These are phyloP conservation scores for Drosophila robusta DNA, from an alignment of 2,888 invertebrate genomes.

Conservation along the genomic window DNA sequence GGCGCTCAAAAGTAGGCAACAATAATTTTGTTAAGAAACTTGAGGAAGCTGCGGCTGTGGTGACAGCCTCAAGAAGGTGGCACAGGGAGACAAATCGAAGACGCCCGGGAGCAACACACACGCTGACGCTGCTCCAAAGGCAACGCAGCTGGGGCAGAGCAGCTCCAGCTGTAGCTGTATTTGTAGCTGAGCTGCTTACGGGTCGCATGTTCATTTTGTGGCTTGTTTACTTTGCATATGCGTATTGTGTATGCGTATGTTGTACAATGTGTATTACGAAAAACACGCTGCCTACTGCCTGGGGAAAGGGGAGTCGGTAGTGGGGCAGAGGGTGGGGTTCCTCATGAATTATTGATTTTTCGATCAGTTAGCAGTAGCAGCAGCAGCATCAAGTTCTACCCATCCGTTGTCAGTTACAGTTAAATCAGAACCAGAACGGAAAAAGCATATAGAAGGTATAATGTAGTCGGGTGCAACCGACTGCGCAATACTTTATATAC, in stretches of 20 bases:
- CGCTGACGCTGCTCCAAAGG: neutral
- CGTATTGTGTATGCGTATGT: constrained; percentile 59
- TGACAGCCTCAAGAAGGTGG: constrained; percentile 20
- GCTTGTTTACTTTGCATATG: constrained; percentile 75
- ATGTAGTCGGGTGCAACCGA: neutral
- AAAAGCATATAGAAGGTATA: neutral
- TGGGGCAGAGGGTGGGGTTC: constrained; percentile 7
- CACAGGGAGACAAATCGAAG: constrained; percentile 66
- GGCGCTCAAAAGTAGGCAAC: constrained; percentile 65
- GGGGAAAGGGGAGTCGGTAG: neutral
- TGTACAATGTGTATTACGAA: constrained; percentile 40
- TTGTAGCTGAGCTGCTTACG: constrained; percentile 40
- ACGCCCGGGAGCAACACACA: constrained; percentile 25
- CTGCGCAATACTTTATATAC: neutral
- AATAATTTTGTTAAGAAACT: constrained; percentile 67
- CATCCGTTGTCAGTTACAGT: constrained; percentile 12
- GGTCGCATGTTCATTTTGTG: constrained; percentile 73
- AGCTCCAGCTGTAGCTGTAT: neutral
- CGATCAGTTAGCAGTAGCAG: constrained; percentile 55
- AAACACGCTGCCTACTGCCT: constrained; percentile 5
- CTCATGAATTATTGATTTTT: constrained; percentile 78
- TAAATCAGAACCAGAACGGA: constrained; percentile 23
- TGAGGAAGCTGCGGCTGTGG: constrained; percentile 47
- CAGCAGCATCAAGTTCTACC: constrained; percentile 5
- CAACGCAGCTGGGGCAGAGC: neutral